Conservation (phyloP, 2,113 vertebrate species). For the Peromyscus californicus region DNA sequence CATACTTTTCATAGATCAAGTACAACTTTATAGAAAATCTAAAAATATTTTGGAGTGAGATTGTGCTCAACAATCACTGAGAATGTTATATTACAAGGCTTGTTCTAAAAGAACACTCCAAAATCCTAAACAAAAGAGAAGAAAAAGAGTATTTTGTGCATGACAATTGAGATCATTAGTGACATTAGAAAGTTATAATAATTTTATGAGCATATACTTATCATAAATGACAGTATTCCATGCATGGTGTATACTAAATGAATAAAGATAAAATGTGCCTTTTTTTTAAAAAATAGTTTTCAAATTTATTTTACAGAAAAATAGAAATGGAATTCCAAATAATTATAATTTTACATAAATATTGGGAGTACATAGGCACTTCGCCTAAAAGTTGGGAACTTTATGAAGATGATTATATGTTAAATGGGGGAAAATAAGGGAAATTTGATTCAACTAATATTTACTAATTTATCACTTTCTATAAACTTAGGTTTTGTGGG, state of each 20-base stretch:
- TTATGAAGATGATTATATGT: background rate
- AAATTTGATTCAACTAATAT: background rate
- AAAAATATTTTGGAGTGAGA: background rate
- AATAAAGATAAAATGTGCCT: background rate
- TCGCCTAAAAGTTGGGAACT: background rate
- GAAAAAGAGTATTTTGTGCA: background rate
- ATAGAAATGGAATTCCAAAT: background rate
- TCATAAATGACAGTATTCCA: background rate
- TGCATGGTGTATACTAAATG: background rate
- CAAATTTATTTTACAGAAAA: conserved; percentile 16
- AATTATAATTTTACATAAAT: conserved; percentile 2
- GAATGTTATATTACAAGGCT: background rate
- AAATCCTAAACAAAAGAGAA: conserved; percentile 4
- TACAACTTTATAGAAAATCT: background rate
- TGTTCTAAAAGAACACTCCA: background rate
- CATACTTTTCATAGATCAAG: background rate
- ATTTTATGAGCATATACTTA: background rate
- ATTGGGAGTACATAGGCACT: background rate
- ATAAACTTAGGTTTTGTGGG: background rate
- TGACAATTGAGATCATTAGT: conserved; percentile 23
- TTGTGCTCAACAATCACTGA: background rate
- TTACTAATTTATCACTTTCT: too few species aligned
- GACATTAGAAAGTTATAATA: background rate
- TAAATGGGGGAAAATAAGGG: background rate
- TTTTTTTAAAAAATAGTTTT: conserved; percentile 23